Conservation (phyloP, 2,888 invertebrate genomes). For the Vanessa cardui region DNA sequence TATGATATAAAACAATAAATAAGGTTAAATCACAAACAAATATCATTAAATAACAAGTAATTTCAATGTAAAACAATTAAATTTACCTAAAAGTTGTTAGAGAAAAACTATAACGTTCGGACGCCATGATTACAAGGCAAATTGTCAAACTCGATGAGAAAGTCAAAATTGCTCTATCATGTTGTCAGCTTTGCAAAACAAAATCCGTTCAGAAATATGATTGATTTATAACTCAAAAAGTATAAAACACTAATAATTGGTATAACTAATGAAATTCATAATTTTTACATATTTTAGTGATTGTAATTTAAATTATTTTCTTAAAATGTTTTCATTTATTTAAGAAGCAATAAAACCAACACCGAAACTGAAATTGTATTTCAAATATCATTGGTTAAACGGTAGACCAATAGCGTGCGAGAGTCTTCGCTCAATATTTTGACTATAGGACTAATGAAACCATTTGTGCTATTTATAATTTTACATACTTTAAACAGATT, state of each 20-base stretch:
- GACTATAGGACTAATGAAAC: constrained; percentile 53
- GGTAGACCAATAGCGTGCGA: constrained; percentile 53
- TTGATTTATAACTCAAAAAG: not conserved
- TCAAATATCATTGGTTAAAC: constrained; percentile 7
- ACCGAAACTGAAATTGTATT: not conserved
- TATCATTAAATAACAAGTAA: not conserved
- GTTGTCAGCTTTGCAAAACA: constrained; percentile 46
- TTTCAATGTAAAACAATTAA: constrained; percentile 20
- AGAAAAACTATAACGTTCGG: constrained; percentile 98
- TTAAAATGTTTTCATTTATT: not conserved
- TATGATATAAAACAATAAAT: not conserved
- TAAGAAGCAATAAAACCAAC: not conserved
- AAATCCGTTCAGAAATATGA: constrained; percentile 13
- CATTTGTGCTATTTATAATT: constrained; percentile 65
- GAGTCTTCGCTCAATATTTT: constrained; percentile 71
- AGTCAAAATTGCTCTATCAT: constrained; percentile 60
- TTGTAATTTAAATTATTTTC: too few relatives aligned
- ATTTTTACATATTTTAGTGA: too few relatives aligned
- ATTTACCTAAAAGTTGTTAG: constrained; percentile 88
- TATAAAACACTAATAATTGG: too few relatives aligned
- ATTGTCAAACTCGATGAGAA: constrained; percentile 46
- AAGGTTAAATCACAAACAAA: not conserved
- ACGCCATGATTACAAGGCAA: constrained; percentile 91
- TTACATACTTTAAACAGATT: constrained; percentile 37
- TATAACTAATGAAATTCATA: too few relatives aligned